Evolutionary conservation across 1,140 invertebrate genomes (phyloP), one percentile per base, ranked within the genome.

Genomic region (Leptonema lineaticorne): DNA sequence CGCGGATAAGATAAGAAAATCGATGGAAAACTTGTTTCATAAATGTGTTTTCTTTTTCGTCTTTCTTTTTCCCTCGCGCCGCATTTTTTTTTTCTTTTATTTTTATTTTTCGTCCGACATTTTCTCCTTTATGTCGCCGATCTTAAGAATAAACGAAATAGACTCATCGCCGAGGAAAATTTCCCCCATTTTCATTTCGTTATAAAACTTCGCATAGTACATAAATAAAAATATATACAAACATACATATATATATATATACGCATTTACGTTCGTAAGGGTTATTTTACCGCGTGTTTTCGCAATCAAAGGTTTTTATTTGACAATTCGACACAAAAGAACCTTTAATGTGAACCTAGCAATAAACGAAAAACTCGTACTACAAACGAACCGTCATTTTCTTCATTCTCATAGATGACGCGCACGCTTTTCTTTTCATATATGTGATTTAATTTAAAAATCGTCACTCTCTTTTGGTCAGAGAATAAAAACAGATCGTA

Each of bases 1-100:
- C 30, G 18, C 9, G 26, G 59, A 45, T 45, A 62, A 59, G 57
- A 59, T 59, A 59, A 24, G 27, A 59, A 59, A 59, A 59, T 59
- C 30, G 57, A 59, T 59, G 57, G 57, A 1, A 16, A n/a, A 28
- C 27, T 18, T 59, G 30, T 59, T 59, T 59, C 33, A 4, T 53
- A 24, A 22, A 26, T 26, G 50, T 53, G 22, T 53, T 53, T 53
- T 20, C 46, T 50, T 26, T 53, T 26, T 53, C 22, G n/a, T n/a
- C n/a, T n/a, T n/a, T n/a, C n/a, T n/a, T 53, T 18, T 9, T 53
- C 48, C 48, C 20, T 45, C 37, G 14, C 3, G 37, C 11, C 37
- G 16, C 37, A 45, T 45, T 16, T 16, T 9, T 45, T 45, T n/a
- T n/a, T n/a, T n/a, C n/a, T n/a, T n/a, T n/a, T n/a, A n/a, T n/a